Evolutionary conservation across 2,113 vertebrate genomes (phyloP).

Genomic region (Chloroceryle aenea): DNA sequence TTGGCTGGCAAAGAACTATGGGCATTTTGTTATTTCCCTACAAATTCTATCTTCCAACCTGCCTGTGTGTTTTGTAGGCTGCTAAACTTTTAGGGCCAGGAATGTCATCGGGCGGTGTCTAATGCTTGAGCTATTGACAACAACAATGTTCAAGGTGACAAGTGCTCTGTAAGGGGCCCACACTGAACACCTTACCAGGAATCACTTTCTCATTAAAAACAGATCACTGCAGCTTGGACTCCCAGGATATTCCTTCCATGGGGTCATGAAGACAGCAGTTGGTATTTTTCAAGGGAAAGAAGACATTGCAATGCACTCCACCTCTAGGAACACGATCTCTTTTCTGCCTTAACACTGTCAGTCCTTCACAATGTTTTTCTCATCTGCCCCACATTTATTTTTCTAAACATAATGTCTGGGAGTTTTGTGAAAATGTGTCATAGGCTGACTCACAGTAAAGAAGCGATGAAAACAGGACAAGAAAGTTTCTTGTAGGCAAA

Average conservation of each 20-base stretch:
- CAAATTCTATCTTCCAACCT: not conserved
- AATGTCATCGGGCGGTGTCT: not conserved
- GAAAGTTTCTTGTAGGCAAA: slow-evolving; percentile 2
- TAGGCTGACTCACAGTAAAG: slow-evolving; percentile 33
- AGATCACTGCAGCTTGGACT: not conserved
- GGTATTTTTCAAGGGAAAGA: not conserved
- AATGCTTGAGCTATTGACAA: not conserved
- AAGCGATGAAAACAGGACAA: not conserved
- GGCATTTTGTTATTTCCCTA: not conserved
- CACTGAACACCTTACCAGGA: rapidly evolving
- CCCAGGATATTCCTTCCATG: not conserved
- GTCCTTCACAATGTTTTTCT: not conserved
- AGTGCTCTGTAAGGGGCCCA: not conserved
- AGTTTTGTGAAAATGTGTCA: slow-evolving; percentile 43
- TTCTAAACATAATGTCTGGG: not conserved
- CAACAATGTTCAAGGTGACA: not conserved
- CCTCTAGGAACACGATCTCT: not conserved
- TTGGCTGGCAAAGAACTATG: not conserved
- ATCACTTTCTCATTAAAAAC: not conserved
- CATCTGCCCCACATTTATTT: slow-evolving; percentile 42
- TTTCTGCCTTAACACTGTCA: not conserved
- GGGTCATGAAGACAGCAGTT: rapidly evolving
- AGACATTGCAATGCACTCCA: not conserved
- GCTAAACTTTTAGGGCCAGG: not conserved
- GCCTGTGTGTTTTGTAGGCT: not conserved